A percentile compares a stretch with the other conserved stretches of the same genome.
Conservation (phyloP, 2,888 invertebrate genomes). For the Ctenicera cuprea region DNA sequence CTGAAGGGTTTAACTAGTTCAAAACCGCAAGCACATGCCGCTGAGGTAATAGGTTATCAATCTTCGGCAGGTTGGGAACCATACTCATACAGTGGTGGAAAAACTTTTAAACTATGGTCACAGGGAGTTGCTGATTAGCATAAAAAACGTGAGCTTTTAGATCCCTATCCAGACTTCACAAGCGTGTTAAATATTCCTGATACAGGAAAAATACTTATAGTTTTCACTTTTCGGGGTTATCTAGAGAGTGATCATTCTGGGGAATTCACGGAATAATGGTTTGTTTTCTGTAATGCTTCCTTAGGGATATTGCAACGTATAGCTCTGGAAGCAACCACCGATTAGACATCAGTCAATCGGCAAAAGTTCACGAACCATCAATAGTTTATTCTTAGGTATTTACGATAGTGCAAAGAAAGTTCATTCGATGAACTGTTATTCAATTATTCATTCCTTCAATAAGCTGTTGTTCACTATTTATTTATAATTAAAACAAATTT, state of each 20-base stretch:
- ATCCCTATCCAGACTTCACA: too few relatives aligned
- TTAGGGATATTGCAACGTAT: not conserved
- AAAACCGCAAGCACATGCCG: constrained; percentile 6
- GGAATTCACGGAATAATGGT: not conserved
- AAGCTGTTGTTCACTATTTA: too few relatives aligned
- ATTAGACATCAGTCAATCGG: not conserved
- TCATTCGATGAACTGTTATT: too few relatives aligned
- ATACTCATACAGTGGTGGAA: not conserved
- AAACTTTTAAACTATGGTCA: not conserved
- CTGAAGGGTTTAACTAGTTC: not conserved
- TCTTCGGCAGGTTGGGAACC: constrained; percentile 33
- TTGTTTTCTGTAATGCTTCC: not conserved
- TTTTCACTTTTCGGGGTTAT: not conserved
- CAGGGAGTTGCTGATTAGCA: not conserved
- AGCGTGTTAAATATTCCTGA: too few relatives aligned
- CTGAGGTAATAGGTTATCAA: constrained; percentile 35
- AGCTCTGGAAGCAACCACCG: not conserved
- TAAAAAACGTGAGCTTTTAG: too few relatives aligned
- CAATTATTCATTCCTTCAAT: too few relatives aligned
- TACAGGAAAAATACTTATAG: not conserved
- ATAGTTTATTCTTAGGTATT: not conserved
- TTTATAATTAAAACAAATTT: too few relatives aligned
- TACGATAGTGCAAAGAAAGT: too few relatives aligned
- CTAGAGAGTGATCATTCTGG: not conserved
- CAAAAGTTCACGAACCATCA: not conserved